Conservation (phyloP, 2,888 invertebrate species). For the Clistopyga incitator region DNA sequence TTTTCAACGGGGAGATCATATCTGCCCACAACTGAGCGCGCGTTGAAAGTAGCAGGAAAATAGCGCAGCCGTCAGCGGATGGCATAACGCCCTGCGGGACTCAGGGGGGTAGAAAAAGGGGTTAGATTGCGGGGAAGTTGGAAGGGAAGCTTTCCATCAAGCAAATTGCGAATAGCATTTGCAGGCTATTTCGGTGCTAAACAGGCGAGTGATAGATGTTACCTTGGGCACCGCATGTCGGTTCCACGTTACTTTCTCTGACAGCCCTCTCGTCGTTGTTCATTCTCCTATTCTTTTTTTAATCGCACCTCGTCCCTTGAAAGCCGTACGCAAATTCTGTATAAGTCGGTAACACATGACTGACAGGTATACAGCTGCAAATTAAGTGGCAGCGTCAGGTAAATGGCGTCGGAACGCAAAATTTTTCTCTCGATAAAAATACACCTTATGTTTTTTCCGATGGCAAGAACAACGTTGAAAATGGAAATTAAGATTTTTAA, state of each 20-base stretch:
- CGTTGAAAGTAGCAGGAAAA: conserved; percentile 18
- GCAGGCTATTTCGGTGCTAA: conserved; percentile 47
- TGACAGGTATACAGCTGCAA: background rate
- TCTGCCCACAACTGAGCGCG: background rate
- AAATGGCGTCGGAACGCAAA: background rate
- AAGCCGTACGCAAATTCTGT: background rate
- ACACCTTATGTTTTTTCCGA: background rate
- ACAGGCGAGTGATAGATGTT: conserved; percentile 52
- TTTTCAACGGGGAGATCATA: conserved; percentile 21
- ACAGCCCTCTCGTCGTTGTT: conserved; percentile 20
- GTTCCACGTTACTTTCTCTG: conserved; percentile 35
- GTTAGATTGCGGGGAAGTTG: conserved; percentile 15
- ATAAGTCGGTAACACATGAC: background rate
- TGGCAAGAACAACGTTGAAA: background rate
- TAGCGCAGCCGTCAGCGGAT: conserved; percentile 18
- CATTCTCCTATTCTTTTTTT: background rate
- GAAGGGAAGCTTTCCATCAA: conserved; percentile 45
- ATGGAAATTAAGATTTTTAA: no score
- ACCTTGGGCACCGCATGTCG: conserved; percentile 32
- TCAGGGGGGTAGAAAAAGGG: conserved; percentile 12
- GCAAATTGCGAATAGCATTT: conserved; percentile 54
- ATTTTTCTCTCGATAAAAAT: background rate
- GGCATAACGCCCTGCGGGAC: conserved; percentile 20
- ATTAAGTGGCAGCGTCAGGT: background rate
- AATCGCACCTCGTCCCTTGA: background rate